A percentile compares a stretch with the other conserved stretches of the same genome.
Evolutionary conservation across 1,140 invertebrate genomes (phyloP).

Genomic region (Drosophila arizonae): DNA sequence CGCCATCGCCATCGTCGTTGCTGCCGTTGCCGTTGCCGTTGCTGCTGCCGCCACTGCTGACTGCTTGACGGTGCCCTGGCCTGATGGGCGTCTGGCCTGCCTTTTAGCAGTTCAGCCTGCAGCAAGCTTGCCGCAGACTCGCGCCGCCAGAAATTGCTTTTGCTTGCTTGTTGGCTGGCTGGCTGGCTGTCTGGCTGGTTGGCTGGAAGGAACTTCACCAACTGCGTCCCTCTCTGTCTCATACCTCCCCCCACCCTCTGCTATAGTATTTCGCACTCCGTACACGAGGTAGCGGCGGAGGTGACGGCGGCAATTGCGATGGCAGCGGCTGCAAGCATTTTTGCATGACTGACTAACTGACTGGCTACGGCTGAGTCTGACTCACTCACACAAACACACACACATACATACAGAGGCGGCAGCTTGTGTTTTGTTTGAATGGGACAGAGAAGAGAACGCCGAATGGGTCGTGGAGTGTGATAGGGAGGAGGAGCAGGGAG

Average conservation of each 20-base stretch:
- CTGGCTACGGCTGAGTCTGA: constrained; percentile 59
- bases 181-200: not conserved
- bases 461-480: constrained; percentile 3
- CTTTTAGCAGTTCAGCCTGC: constrained; percentile 51
- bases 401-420: constrained; percentile 40
- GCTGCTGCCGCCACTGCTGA: constrained; percentile 1
- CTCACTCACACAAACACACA: constrained; percentile 54
- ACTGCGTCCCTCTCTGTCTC: constrained; percentile 13
- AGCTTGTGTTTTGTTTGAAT: constrained; percentile 41
- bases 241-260: constrained; percentile 24
- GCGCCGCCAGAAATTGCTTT: constrained; percentile 78
- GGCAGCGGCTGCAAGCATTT: constrained; percentile 70
- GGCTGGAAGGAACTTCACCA: constrained; percentile 47
- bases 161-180: constrained; percentile 40
- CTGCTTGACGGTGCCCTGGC: constrained; percentile 16
- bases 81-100: constrained; percentile 31
- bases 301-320: constrained; percentile 11
- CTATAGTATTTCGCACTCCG: constrained; percentile 79
- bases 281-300: constrained; percentile 44
- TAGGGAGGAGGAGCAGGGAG: not conserved
- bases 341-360: constrained; percentile 79
- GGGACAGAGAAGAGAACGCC: constrained; percentile 8
- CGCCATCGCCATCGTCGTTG: too few species aligned
- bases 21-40: constrained; percentile 3
- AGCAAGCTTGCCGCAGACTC: constrained; percentile 52